A percentile compares a stretch with the other conserved stretches of the same genome.
Evolutionary conservation across 2,113 vertebrate genomes (phyloP).

Genomic region (Sigmodon hispidus): DNA sequence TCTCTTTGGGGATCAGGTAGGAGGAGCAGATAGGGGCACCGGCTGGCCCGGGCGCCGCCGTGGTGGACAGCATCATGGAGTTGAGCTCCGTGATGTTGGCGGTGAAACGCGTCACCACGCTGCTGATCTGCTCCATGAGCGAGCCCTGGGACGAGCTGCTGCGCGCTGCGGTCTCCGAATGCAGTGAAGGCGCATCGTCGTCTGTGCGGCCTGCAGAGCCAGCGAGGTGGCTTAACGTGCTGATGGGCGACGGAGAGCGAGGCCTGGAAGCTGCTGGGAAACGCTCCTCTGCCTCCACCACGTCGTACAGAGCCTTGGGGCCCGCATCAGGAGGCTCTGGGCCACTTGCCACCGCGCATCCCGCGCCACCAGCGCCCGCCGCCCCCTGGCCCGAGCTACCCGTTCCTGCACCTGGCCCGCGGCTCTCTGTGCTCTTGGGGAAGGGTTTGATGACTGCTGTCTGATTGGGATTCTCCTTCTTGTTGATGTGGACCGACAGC

Average conservation of each 20-base stretch:
- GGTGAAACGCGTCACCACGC: conserved; percentile 97
- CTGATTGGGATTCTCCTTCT: conserved; percentile 96
- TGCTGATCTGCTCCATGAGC: conserved; percentile 99
- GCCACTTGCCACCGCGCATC: conserved; percentile 81
- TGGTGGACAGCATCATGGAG: conserved; percentile 94
- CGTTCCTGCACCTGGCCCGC: conserved; percentile 59
- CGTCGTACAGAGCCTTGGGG: conserved; percentile 92
- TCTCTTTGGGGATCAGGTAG: conserved; percentile 93
- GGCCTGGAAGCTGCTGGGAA: conserved; percentile 89
- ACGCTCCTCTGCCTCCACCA: conserved; percentile 91
- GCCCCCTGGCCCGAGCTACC: background rate
- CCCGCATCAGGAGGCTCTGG: conserved; percentile 86
- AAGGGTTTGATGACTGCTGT: conserved; percentile 99
- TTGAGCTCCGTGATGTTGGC: conserved; percentile 98
- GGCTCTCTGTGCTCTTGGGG: conserved; percentile 93
- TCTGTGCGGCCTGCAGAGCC: conserved; percentile 89
- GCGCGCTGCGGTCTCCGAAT: conserved; percentile 88
- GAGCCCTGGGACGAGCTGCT: conserved; percentile 91
- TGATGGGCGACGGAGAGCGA: conserved; percentile 94
- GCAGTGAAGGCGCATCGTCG: conserved; percentile 87
- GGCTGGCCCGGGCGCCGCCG: conserved; percentile 82
- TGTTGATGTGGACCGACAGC: conserved; percentile 97
- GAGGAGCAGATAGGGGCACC: conserved; percentile 87
- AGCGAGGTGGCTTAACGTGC: conserved; percentile 92
- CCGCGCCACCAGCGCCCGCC: conserved; percentile 71